phyloP scores from a whole-genome alignment of 2,888 invertebrate species.

The Cecidostiba fungosa region DNA sequence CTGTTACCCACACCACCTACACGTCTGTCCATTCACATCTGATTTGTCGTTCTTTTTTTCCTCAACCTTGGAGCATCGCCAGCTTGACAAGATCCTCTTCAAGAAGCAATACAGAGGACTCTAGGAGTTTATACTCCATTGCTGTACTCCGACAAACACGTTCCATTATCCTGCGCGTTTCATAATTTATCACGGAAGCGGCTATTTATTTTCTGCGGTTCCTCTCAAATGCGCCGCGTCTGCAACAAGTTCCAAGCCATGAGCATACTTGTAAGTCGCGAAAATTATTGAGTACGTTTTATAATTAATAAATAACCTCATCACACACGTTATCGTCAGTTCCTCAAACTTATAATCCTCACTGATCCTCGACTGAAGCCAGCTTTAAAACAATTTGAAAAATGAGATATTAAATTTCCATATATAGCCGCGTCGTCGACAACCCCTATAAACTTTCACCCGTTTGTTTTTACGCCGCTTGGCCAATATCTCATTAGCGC shows the following conservation, averaged over 20 bases:
- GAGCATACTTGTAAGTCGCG: no score
- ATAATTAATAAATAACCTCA: background rate
- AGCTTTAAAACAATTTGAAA: background rate
- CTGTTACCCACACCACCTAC: background rate
- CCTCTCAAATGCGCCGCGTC: background rate
- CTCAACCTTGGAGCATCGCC: background rate
- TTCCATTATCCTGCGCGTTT: slow-evolving; percentile 22
- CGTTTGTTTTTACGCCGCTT: slow-evolving; percentile 21
- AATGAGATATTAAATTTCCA: background rate
- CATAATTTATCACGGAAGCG: slow-evolving; percentile 28
- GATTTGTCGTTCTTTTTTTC: slow-evolving; percentile 8
- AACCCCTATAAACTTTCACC: background rate
- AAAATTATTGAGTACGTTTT: no score
- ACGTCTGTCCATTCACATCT: background rate
- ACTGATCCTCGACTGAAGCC: background rate
- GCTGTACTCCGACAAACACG: background rate
- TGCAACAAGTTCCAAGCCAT: slow-evolving; percentile 18
- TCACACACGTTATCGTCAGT: no score
- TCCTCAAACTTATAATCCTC: background rate
- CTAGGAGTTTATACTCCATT: background rate
- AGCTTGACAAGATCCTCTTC: slow-evolving; percentile 20
- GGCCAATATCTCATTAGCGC: slow-evolving; percentile 30
- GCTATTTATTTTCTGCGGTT: slow-evolving; percentile 16
- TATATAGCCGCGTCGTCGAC: background rate
- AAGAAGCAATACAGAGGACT: background rate